Percentiles rank a stretch among this genome's conserved stretches.
These are phyloP conservation scores for Enteromius unitaeniatus DNA, from an alignment of 2,797 vertebrate genomes.

Conservation along the genomic window DNA sequence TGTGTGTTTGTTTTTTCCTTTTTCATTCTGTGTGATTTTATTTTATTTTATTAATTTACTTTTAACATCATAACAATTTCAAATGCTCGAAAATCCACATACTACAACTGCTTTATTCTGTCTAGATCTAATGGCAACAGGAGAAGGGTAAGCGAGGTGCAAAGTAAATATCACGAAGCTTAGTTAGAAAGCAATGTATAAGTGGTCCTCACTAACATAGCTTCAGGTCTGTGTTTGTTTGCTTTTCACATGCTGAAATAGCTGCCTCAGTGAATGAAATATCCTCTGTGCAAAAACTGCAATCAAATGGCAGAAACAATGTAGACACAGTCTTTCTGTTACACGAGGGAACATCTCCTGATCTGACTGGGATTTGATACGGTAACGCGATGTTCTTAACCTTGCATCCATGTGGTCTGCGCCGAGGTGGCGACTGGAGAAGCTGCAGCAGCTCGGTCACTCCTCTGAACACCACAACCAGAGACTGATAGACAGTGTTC, in stretches of 20 bases:
- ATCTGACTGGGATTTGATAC: neutral
- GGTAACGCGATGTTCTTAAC: neutral
- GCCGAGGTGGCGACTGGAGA: conserved; percentile 14
- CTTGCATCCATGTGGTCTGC: conserved; percentile 18
- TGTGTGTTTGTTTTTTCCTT: neutral
- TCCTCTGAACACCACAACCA: neutral
- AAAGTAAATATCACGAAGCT: neutral
- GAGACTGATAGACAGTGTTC: neutral
- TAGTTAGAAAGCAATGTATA: neutral
- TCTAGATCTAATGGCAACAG: neutral
- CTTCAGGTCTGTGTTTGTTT: neutral
- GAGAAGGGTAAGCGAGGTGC: neutral
- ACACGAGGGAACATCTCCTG: too few relatives aligned
- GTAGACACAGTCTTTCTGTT: neutral
- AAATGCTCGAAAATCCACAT: neutral
- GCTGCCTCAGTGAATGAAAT: neutral
- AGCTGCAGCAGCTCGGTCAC: conserved; percentile 19
- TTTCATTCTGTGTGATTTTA: too few relatives aligned
- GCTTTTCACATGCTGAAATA: neutral
- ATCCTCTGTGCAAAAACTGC: neutral
- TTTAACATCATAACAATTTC: neutral
- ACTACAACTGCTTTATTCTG: too few relatives aligned
- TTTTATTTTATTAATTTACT: neutral
- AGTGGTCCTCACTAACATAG: neutral
- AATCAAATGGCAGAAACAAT: neutral